A percentile compares a stretch with the other conserved stretches of the same genome.
These are phyloP conservation scores for Anas acuta DNA, from an alignment of 2,797 vertebrate genomes.

Conservation along the genomic window DNA sequence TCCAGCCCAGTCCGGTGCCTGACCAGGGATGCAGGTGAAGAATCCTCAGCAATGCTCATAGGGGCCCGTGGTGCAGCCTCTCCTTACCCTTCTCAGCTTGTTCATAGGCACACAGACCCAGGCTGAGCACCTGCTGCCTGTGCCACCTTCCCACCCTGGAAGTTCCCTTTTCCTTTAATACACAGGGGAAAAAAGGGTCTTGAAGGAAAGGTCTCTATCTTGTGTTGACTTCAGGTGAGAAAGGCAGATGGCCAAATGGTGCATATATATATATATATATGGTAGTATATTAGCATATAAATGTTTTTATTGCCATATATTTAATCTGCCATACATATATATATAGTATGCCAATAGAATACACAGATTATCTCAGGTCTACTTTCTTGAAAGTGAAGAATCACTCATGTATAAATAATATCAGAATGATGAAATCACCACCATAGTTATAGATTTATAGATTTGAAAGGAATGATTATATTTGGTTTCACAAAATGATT, in stretches of 20 bases:
- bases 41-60: neutral
- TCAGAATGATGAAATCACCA: neutral
- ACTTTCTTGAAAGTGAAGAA: neutral
- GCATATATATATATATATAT: too few species aligned
- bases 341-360: neutral
- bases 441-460: neutral
- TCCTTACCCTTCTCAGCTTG: neutral
- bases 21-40: neutral
- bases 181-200: neutral
- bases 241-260: neutral
- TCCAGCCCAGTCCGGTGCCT: fast-evolving
- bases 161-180: fast-evolving
- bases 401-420: neutral
- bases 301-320: neutral
- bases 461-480: neutral
- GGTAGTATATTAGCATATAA: neutral
- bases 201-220: neutral
- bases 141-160: neutral
- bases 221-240: neutral
- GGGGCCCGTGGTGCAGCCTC: fast-evolving
- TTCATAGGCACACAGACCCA: fast-evolving
- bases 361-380: neutral
- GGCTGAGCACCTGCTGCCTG: neutral
- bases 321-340: neutral
- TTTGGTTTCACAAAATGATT: neutral